phyloP scores from a whole-genome alignment of 2,797 vertebrate genomes.

The Pangasius krempfi region DNA sequence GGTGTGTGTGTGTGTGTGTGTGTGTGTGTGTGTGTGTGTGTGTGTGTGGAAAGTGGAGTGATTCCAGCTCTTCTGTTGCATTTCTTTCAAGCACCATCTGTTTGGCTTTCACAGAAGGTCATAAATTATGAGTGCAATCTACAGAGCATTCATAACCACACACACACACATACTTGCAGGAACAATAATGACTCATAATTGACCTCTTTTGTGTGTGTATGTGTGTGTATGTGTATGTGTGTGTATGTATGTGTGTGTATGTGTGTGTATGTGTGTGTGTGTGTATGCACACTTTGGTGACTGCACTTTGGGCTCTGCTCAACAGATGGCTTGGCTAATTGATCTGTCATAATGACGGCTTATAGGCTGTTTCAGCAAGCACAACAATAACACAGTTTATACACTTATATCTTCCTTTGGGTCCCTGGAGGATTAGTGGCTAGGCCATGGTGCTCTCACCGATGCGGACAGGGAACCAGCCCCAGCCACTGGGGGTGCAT shows the following conservation, averaged over 20 bases:
- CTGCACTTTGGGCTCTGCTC: background rate
- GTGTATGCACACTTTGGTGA: background rate
- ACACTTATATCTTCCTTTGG: background rate
- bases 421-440: too few species aligned
- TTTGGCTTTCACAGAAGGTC: background rate
- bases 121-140: background rate
- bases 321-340: constrained; percentile 13
- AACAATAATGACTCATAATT: constrained; percentile 7
- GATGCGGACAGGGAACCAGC: too few species aligned
- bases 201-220: background rate
- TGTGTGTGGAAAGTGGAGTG: background rate
- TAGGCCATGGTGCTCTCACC: too few species aligned
- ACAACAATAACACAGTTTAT: background rate
- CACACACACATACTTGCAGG: background rate
- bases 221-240: too few species aligned
- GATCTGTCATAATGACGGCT: background rate
- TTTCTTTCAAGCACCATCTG: background rate
- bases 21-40: background rate
- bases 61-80: background rate
- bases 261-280: background rate
- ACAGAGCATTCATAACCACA: constrained; percentile 8
- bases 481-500: too few species aligned
- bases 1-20: background rate
- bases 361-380: background rate
- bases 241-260: background rate